Base-by-base conservation (phyloP, 2,888 invertebrate genomes). In the Pandemis corylana region DNA sequence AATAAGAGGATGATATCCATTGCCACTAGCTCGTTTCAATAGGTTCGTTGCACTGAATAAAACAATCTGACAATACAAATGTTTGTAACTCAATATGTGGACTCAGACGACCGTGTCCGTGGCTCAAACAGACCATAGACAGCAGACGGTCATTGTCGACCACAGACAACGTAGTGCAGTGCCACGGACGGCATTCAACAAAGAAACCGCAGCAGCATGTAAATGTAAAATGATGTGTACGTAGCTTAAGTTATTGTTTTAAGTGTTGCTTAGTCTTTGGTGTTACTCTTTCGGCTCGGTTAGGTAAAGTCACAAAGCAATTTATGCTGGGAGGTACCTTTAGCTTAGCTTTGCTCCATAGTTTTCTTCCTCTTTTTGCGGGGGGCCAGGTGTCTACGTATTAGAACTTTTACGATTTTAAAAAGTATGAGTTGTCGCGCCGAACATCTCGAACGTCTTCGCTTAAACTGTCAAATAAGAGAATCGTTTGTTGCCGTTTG, bases 11-110 rank as follows among this genome's bases (percentile, higher is more conserved):
- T 36, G 28, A 9, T 56, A n/a, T 56, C 15, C 20, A 15, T 63
- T 63, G 41, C 42, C 3, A 7, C 44, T 15, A 46, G 28, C 28
- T 49, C 28, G 7, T 7, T 65, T 7, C 65, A 65, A 65, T 36
- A 28, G 28, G 72, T 62, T 72, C 72, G 72, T 68, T 72, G 53
- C 67, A 62, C 67, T 67, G 20, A 62, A 72, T 62, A 68, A 72
- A 72, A 63, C 72, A 56, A 28, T 63, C 53, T 62, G 62, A 72
- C 72, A 68, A 73, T 73, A 59, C 59, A 59, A 67, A 51, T 15
- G 15, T 53, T 13, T 46, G 68, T 64, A 73, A 73, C 68, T 20
- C 46, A 41, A 73, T 46, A 73, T n/a, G 41, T 53, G 41, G 53
- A 53, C 63, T 9, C 9, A 56, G 20, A 66, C n/a, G 49, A 46